Evolutionary conservation across 1,140 invertebrate genomes (phyloP), one percentile per base, ranked within the genome.

Genomic region (Lasaia peninsularis): DNA sequence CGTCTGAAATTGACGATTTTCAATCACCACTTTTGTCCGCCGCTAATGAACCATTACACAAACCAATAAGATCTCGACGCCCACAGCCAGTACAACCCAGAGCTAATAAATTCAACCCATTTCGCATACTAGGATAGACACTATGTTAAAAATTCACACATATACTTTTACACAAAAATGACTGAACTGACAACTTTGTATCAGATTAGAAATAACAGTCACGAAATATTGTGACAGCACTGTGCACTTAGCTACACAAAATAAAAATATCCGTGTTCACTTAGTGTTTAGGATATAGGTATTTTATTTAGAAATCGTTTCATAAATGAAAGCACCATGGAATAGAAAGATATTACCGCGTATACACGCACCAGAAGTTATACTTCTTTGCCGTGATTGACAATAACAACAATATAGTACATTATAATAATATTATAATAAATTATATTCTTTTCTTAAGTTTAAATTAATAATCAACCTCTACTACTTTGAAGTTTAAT

Each of bases 71-170:
- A 21, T 78, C 77, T 8, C 72, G 86, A 32, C 75, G 84, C 60
- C 80, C 79, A 28, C 77, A 78, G 59, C 56, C 62, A 56, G 62
- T 60, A 53, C 68, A 58, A 28, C 80, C 73, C 59, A 69, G 72
- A 62, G 58, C 52, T 51, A 84, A 78, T 64, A 86, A 85, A 69
- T 88, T 88, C 52, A 88, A 86, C 63, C 86, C 83, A 53, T 85
- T 88, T 63, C 83, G 86, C 48, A 88, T 88, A 58, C 75, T 88
- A 80, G 86, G 86, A 73, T 88, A 86, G 65, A 52, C 20, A 57
- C 8, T 28, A 28, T 7, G 4, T 24, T 52, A 33, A 52, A 51
- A 50, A 12, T 28, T 61, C 48, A 64, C 24, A 56, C 63, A 20
- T 58, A 54, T 66, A 54, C 44, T 66, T 40, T 63, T 61, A 53